phyloP scores from a whole-genome alignment of 1,140 invertebrate genomes.

The Macrotrachela quadricornifera region DNA sequence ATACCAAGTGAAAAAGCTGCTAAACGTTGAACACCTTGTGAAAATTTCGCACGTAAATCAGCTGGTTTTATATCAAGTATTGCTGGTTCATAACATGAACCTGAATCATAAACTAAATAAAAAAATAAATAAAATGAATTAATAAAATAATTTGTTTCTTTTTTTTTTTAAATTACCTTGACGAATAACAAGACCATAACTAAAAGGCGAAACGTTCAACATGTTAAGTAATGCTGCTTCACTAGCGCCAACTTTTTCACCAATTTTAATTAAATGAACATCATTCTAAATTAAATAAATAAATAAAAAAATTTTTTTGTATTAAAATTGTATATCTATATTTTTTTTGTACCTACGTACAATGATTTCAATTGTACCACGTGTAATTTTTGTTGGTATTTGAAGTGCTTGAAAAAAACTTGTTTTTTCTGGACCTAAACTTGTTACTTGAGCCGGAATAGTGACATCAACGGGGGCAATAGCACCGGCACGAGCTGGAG shows the following conservation, averaged over 20 bases:
- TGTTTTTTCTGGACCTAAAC: slow-evolving; percentile 94
- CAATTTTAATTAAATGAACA: slow-evolving; percentile 73
- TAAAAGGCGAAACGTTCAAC: slow-evolving; percentile 98
- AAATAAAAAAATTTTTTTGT: slow-evolving; percentile 15
- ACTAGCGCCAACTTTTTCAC: slow-evolving; percentile 88
- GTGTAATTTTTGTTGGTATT: slow-evolving; percentile 98
- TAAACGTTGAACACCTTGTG: slow-evolving; percentile 72
- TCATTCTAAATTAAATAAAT: slow-evolving; percentile 71
- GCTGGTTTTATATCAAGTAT: slow-evolving; percentile 95
- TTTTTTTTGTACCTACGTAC: slow-evolving; percentile 29
- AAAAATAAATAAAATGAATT: neutral
- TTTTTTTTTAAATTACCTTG: slow-evolving; percentile 25
- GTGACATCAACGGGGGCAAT: slow-evolving; percentile 82
- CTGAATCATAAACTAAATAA: slow-evolving; percentile 72
- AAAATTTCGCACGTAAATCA: slow-evolving; percentile 68
- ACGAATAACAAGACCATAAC: slow-evolving; percentile 74
- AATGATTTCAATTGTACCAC: slow-evolving; percentile 99
- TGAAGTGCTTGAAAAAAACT: slow-evolving; percentile 99
- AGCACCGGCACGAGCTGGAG: slow-evolving; percentile 83
- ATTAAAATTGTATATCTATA: neutral
- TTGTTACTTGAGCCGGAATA: slow-evolving; percentile 94
- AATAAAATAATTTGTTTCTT: slow-evolving; percentile 25
- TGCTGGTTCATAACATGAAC: slow-evolving; percentile 81
- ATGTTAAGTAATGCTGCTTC: slow-evolving; percentile 96
- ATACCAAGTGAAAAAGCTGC: slow-evolving; percentile 78